These are phyloP conservation scores for Diplazon laetatorius DNA, from an alignment of 2,888 invertebrate genomes.

Conservation along the genomic window DNA sequence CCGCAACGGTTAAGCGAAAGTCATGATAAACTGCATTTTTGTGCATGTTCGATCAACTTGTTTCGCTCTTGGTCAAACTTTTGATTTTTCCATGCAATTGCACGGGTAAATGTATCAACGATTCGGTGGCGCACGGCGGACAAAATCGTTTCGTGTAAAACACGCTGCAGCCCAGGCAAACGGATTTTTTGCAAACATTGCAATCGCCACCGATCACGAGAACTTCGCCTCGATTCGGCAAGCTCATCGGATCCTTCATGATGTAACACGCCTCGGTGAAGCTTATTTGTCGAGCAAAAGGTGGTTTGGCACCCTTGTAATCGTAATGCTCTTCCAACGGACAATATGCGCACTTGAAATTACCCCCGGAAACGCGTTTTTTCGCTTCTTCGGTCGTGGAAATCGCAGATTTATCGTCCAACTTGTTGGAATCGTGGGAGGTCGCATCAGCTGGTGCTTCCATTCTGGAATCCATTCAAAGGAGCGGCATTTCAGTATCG, in stretches of 20 bases:
- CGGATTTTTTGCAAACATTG: conserved; percentile 86
- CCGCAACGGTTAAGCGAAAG: no score
- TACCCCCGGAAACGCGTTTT: conserved; percentile 72
- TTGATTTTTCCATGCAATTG: conserved; percentile 87
- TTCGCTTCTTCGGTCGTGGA: conserved; percentile 32
- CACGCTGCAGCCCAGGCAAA: conserved; percentile 92
- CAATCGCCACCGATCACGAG: conserved; percentile 91
- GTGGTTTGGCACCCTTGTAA: conserved; percentile 90
- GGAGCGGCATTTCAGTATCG: conserved; percentile 15
- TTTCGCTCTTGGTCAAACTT: conserved; percentile 73
- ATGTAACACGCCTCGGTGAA: conserved; percentile 90
- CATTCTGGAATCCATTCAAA: conserved; percentile 70
- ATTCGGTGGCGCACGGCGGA: conserved; percentile 86
- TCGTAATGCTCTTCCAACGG: conserved; percentile 88
- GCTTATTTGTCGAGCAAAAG: conserved; percentile 87
- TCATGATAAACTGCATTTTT: no score
- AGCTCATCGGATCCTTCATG: conserved; percentile 93
- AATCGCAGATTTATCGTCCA: conserved; percentile 11
- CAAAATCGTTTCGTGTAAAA: conserved; percentile 91
- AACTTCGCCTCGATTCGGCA: conserved; percentile 89
- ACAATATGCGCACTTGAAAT: conserved; percentile 88
- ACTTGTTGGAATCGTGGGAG: conserved; percentile 7
- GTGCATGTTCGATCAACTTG: conserved; percentile 44
- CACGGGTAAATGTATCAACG: conserved; percentile 86
- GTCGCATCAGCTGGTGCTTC: conserved; percentile 61